Evolutionary conservation across 2,888 invertebrate species (phyloP).

Genomic region (Acleris laterana): DNA sequence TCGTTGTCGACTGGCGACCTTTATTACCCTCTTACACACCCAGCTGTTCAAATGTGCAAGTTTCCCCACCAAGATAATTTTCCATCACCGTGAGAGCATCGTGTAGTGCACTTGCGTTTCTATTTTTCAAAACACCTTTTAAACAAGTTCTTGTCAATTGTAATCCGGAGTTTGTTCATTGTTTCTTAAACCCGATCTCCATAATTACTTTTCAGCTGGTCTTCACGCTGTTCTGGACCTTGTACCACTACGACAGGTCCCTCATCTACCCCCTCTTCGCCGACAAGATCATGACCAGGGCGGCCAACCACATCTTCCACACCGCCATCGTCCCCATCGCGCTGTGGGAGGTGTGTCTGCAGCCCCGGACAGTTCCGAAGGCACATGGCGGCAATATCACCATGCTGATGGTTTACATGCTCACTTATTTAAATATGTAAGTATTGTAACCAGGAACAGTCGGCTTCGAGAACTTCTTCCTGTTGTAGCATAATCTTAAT

Average conservation of each 20-base stretch:
- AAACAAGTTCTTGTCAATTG: too few relatives aligned
- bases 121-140: too few relatives aligned
- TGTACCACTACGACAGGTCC: slow-evolving; percentile 59
- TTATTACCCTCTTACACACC: too few relatives aligned
- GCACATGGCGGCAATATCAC: slow-evolving; percentile 56
- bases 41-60: too few relatives aligned
- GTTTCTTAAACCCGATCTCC: too few relatives aligned
- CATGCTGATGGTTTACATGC: slow-evolving; percentile 52
- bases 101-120: too few relatives aligned
- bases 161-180: too few relatives aligned
- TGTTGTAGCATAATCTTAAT: too few relatives aligned
- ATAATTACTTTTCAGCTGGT: slow-evolving; percentile 56
- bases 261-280: slow-evolving; percentile 61
- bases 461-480: too few relatives aligned
- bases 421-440: slow-evolving; percentile 63
- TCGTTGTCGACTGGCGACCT: too few relatives aligned
- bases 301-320: slow-evolving; percentile 69
- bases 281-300: slow-evolving; percentile 54
- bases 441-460: slow-evolving; percentile 46
- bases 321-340: slow-evolving; percentile 62
- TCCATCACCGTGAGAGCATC: too few relatives aligned
- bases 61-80: too few relatives aligned
- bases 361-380: slow-evolving; percentile 55
- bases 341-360: slow-evolving; percentile 60
- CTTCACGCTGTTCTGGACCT: slow-evolving; percentile 62